Evolutionary conservation across 2,113 vertebrate genomes (phyloP).

Genomic region (Colinus virginianus): DNA sequence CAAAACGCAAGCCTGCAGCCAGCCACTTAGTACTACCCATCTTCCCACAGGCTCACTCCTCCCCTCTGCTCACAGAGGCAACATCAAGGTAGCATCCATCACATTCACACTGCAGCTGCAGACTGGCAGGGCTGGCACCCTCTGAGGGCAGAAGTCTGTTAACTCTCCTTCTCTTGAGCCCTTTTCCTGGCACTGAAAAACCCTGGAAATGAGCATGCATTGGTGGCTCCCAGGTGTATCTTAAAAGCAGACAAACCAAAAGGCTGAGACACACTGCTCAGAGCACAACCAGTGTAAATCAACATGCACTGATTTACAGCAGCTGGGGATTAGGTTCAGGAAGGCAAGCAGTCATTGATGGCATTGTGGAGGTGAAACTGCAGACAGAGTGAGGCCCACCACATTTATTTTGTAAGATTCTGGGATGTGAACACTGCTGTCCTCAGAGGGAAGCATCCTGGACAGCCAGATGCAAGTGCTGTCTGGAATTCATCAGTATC

Average conservation of each 20-base stretch:
- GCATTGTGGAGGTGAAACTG: constrained; percentile 4
- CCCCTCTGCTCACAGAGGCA: background rate
- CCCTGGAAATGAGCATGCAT: fast-evolving
- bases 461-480: constrained; percentile 13
- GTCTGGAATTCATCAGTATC: constrained; percentile 27
- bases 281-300: background rate
- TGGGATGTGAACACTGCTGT: background rate
- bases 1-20: background rate
- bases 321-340: background rate
- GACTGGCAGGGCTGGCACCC: background rate
- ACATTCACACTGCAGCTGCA: background rate
- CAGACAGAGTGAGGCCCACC: background rate
- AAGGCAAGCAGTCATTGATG: background rate
- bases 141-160: fast-evolving
- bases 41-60: background rate
- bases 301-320: background rate
- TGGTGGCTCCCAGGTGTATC: background rate
- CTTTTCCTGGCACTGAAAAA: background rate
- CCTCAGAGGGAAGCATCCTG: background rate
- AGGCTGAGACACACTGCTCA: background rate
- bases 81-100: background rate
- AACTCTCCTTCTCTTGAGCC: background rate
- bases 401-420: background rate
- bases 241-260: constrained; percentile 7
- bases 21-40: background rate